Evolutionary conservation across 2,888 invertebrate species (phyloP), one percentile per base, ranked within the genome.

Genomic region (Odontocolon sp.): DNA sequence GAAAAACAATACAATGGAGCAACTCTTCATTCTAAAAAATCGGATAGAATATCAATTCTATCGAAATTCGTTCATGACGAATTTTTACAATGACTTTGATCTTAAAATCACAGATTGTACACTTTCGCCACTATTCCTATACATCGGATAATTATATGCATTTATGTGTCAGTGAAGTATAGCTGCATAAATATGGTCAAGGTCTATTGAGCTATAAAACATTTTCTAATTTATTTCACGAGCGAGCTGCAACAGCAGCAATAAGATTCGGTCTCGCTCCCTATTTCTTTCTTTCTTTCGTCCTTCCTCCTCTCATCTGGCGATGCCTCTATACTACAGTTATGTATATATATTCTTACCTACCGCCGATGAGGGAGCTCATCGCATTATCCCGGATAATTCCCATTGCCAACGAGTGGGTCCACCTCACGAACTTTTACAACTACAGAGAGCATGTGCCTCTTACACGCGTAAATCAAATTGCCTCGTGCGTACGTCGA

Each of bases 401-500:
- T 79, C 75, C 70, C 76, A 74, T 73, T 69, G 72, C 75, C 77
- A 73, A 73, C 52, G 75, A 63, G 70, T 54, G 64, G 76, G 73
- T 66, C 78, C 77, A 79, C 78, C 78, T 76, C 64, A 71, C 77
- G 81, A 81, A 77, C 33, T 74, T 69, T 78, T 67, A 75, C 79
- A 75, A 80, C 82, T 45, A 71, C 50, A 76, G 61, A 77, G 61
- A 61, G 79, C 45, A 61, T 40, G 73, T 42, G 66, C 66, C 69
- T 45, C 74, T 81, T 81, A 83, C 80, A 84, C 83, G 80, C 86
- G 84, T 87, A 87, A 87, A 87, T 87, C 87, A 87, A 81, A 76
- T 76, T 14, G 74, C 71, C 81, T 74, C 67, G 70, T 81, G 80
- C 81, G 54, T 63, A 70, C 76, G 68, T 54, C 67, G 69, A 56